These are phyloP conservation scores for Diabrotica balteata DNA, from an alignment of 2,888 invertebrate species.

Conservation along the genomic window DNA sequence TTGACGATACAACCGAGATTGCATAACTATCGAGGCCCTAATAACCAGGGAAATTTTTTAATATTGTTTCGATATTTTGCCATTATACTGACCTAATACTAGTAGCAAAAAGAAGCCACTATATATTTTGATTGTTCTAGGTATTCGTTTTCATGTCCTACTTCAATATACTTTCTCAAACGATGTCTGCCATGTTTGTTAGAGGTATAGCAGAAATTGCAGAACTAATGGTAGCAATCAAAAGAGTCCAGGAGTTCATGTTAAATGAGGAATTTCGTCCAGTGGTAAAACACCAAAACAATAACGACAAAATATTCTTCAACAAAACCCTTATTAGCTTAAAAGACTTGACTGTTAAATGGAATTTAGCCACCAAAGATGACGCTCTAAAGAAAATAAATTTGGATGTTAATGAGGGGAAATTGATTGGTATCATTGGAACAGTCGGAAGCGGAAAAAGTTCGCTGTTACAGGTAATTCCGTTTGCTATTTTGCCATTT, in stretches of 20 bases:
- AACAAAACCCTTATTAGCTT: constrained; percentile 48
- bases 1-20: no score
- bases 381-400: constrained; percentile 52
- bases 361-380: constrained; percentile 53
- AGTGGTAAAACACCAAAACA: constrained; percentile 39
- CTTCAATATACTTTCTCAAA: constrained; percentile 64
- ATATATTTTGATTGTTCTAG: constrained; percentile 40
- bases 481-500: no score
- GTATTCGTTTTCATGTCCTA: constrained; percentile 67
- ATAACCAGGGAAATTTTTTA: no score
- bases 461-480: constrained; percentile 70
- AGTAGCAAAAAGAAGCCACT: no score
- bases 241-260: constrained; percentile 58
- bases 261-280: constrained; percentile 52
- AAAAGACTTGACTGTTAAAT: constrained; percentile 54
- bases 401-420: constrained; percentile 49
- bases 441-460: constrained; percentile 71
- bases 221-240: constrained; percentile 60
- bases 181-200: constrained; percentile 67
- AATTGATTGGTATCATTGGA: constrained; percentile 65
- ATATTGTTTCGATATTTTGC: no score
- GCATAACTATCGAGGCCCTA: no score
- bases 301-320: constrained; percentile 42
- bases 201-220: constrained; percentile 61
- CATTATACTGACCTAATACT: no score